Conservation (phyloP, 2,888 invertebrate genomes). For the Mongoloraphidia duomilia region DNA sequence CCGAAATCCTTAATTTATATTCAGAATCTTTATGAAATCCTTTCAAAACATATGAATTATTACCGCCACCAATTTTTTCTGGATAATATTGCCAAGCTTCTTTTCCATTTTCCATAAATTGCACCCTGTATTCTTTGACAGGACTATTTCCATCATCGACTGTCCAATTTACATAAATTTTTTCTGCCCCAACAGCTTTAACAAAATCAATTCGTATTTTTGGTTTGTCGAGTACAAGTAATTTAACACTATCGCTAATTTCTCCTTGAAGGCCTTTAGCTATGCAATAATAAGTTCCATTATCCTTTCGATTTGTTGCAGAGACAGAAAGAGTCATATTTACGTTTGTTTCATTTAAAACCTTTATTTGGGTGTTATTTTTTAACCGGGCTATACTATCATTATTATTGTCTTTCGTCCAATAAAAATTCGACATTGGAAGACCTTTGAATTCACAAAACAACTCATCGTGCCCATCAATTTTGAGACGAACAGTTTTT, state of each 20-base stretch:
- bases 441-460: constrained; percentile 43
- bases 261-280: constrained; percentile 24
- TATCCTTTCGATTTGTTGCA: constrained; percentile 50
- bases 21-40: constrained; percentile 47
- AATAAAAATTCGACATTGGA: constrained; percentile 38
- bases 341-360: constrained; percentile 40
- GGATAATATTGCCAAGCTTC: constrained; percentile 42
- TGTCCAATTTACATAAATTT: constrained; percentile 73
- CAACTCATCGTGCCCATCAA: constrained; percentile 34
- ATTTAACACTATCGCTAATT: constrained; percentile 23
- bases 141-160: constrained; percentile 60
- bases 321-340: constrained; percentile 41
- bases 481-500: constrained; percentile 32
- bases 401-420: constrained; percentile 41
- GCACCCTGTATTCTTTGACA: constrained; percentile 38
- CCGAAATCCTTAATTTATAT: constrained; percentile 52
- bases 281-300: constrained; percentile 52
- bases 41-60: constrained; percentile 53
- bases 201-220: constrained; percentile 54
- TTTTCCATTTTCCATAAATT: constrained; percentile 37
- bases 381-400: constrained; percentile 26
- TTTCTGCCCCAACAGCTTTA: constrained; percentile 58
- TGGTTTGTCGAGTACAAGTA: constrained; percentile 55
- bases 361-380: constrained; percentile 25
- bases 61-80: constrained; percentile 44